Evolutionary conservation across 2,888 invertebrate genomes (phyloP), one percentile per base, ranked within the genome.

Genomic region (Clusia tigrina): DNA sequence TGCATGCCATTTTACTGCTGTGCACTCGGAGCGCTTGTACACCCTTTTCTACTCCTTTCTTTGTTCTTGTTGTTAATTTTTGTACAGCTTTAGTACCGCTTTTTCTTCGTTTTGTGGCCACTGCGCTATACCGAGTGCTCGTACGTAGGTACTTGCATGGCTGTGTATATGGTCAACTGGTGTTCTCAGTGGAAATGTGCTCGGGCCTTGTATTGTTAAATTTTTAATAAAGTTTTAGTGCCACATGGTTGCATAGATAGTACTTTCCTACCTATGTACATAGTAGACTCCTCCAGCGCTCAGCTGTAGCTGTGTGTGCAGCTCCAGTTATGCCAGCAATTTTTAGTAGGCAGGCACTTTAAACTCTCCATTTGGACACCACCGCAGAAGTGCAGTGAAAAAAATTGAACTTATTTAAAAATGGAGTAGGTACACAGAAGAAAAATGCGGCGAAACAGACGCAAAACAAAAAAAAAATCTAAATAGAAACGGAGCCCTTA

Each of bases 161-260:
- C 42, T 42, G n/a, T 5, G 3, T n/a, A n/a, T 48, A 25, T 51
- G 64, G 65, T 53, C 62, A 64, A 65, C 46, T 56, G 59, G 57
- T 55, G 58, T 67, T 63, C 65, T 65, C 63, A 37, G 62, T 62
- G 67, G 64, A 67, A 67, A 72, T 76, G 74, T 71, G 69, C n/a
- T n/a, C n/a, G n/a, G n/a, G n/a, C 68, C 74, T 77, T 75, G 72
- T 78, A 77, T 71, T 78, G 69, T 67, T 74, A 65, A 67, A 67
- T 65, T 67, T 69, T 69, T 67, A 67, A 69, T 69, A 64, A 64
- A 69, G 60, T 66, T 67, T 63, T 62, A 55, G 55, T 60, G 24
- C 60, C 60, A 42, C 59, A 60, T 54, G 59, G 59, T 24, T 60
- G 54, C 54, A 60, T 60, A 54, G 6, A 18, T 3, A 20, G 48